Evolutionary conservation across 37 sponge, comb jelly and placozoan genomes (phyloP), one percentile per base, ranked within the genome.

Genomic region (Spongilla lacustris): DNA sequence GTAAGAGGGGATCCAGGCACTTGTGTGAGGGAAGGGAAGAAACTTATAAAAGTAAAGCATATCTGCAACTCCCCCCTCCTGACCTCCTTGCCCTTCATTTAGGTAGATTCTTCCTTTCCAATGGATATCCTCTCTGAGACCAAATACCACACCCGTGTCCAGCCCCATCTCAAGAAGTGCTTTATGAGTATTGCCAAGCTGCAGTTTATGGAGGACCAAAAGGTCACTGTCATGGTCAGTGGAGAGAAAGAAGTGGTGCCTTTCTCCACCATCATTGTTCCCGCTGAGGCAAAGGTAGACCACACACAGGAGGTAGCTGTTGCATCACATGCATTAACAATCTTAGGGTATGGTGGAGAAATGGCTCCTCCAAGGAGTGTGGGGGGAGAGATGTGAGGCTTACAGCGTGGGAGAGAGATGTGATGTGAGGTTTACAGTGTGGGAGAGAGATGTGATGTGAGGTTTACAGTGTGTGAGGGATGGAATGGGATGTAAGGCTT

Each of bases 281-380:
- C 99, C 29, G 99, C 95, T 74, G 91, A 96, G 67, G 96, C 99
- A 38, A 98, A 95, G 87, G 94, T 93, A 38, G 71, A 75, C 4
- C 4, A 4, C 46, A 10, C 46, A 46, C 46, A 46, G n/a, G n/a
- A 46, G 5, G 70, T 17, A 22, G 67, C 24, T 27, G n/a, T 2
- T 46, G 46, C 8, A 46, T 10, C 8, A 8, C 8, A 46, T 46
- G 46, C 8, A 8, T 8, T 8, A 10, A 46, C 4, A 46, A 46
- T 46, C 27, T 4, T 72, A 91, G 94, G 99, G 99, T 38, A 98
- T 98, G 99, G 99, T 98, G 46, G 99, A 98, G 95, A 98, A 98
- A 35, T 98, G 99, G 99, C 90, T 98, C 69, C 91, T 98, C 23
- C 86, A 94, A 71, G 98, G n/a, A n/a, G n/a, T n/a, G n/a, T n/a